phyloP scores from a whole-genome alignment of 2,797 vertebrate species.

The Intellagama lesueurii region DNA sequence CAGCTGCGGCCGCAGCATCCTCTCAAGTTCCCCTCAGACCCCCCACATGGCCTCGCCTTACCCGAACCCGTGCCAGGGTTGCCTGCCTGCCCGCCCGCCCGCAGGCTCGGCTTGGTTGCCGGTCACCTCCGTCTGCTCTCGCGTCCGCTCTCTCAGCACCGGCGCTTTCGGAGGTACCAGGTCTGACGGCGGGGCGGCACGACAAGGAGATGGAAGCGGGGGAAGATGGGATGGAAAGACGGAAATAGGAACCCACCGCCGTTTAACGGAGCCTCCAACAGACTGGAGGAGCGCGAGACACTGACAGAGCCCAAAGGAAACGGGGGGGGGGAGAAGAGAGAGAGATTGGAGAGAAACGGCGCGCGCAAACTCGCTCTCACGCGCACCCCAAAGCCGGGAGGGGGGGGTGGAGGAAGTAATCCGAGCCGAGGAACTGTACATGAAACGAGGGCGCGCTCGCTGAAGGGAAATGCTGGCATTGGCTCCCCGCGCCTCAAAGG shows the following conservation, averaged over 20 bases:
- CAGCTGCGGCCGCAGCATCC: conserved; percentile 5
- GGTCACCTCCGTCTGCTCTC: not conserved
- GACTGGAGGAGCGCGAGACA: conserved; percentile 58
- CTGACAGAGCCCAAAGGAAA: conserved; percentile 35
- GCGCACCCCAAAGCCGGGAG: not conserved
- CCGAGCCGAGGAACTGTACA: not conserved
- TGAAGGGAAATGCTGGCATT: conserved; percentile 39
- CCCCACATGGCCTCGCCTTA: conserved; percentile 48
- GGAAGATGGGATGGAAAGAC: conserved; percentile 45
- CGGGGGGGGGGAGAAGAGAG: conserved; percentile 41
- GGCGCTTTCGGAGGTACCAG: no score
- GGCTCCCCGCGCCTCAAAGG: conserved; percentile 51
- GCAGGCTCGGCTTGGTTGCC: not conserved
- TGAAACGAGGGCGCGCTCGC: conserved; percentile 55
- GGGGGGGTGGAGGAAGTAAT: not conserved
- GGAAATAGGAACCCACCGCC: conserved; percentile 71
- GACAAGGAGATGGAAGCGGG: conserved; percentile 49
- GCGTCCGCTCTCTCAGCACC: not conserved
- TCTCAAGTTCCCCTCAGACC: not conserved
- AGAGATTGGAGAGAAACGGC: conserved; percentile 26
- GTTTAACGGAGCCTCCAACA: conserved; percentile 68
- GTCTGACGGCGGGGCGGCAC: not conserved
- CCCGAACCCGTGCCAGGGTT: conserved; percentile 22
- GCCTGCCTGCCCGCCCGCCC: conserved; percentile 20
- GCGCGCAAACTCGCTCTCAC: conserved; percentile 34